Evolutionary conservation across 2,797 vertebrate species (phyloP), one percentile per base, ranked within the genome.

Genomic region (Ctenopoma multispine): DNA sequence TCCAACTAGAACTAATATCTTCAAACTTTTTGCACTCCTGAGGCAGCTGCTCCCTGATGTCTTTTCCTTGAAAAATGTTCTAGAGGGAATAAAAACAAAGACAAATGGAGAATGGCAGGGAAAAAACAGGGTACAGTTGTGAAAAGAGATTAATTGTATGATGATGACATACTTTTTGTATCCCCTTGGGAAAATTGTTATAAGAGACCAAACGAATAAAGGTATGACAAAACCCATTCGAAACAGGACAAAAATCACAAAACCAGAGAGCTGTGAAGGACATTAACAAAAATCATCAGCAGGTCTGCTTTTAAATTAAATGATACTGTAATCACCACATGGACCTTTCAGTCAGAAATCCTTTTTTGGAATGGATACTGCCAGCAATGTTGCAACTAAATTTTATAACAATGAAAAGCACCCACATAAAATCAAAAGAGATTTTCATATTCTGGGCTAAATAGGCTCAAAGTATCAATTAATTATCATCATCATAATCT

Each of bases 51-150:
- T 95, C 95, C 31, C 94, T 92, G 80, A 97, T 96, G 87, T 97
- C 96, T 57, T 97, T 95, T 20, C 96, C 96, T 69, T 95, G 86
- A 77, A 98, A 97, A 82, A 98, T 97, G 75, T 96, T 98, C 97
- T 98, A 72, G 43, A 34, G 7, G 5, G 5, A 43, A 62, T 29
- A 7, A 14, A 54, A 62, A 61, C 50, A 27, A 27, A n/a, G 1
- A 31, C 17, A 77, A 53, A 61, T 48, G 8, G 12, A 43, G 12
- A 43, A 8, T n/a, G 13, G 64, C 11, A 51, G 5, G 20, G 4
- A 71, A 40, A 43, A 7, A 40, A 7, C 18, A 13, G 4, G 0
- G 12, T 20, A 51, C 0, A 4, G 23, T 27, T 12, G 4, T 7
- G 8, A 9, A 40, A 56, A 69, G 17, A 48, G 8, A 8, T 67